Evolutionary conservation across 2,113 vertebrate species (phyloP), one percentile per base, ranked within the genome.

Genomic region (Fregetta grallaria): DNA sequence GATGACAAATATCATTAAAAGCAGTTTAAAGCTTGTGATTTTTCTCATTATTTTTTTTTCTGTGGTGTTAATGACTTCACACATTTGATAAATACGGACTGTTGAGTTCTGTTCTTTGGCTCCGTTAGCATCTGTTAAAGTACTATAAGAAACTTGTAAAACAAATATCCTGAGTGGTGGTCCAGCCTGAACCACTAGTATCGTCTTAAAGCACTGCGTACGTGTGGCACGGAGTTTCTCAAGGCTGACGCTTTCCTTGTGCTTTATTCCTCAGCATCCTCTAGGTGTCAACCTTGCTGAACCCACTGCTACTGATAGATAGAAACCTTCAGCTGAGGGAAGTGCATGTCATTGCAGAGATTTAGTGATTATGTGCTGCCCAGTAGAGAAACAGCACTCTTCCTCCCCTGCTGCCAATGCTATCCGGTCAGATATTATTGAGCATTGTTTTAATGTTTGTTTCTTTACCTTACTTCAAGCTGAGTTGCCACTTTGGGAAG

Each of bases 171-270:
- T 7, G 18, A 59, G 36, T 59, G 42, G 16, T 76, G 36, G 22
- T 77, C n/a, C 55, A 29, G 17, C 38, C 38, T 59, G 38, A 58
- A 42, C 42, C 68, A 42, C 50, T 15, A 36, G n/a, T 27, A 9
- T 55, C 20, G 12, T 23, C 30, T 49, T 77, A 62, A 85, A 76
- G 62, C 38, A 3, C n/a, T 27, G 19, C 0, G 1, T 52, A 8
- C 15, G 22, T 40, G 25, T 2, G 3, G 40, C 22, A 3, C 0
- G 0, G 30, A 6, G 1, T 70, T 77, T 56, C 32, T 72, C 42
- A 14, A 42, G 34, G 52, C 61, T 74, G 11, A 6, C 1, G 3
- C 9, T 78, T 52, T n/a, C 59, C 30, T 45, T 44, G 21, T 78
- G 47, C 76, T 82, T 78, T 85, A 40, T 75, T 96, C 44, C 30